These are phyloP conservation scores for Gopherus evgoodei DNA, from an alignment of 2,113 vertebrate species.

Conservation along the genomic window DNA sequence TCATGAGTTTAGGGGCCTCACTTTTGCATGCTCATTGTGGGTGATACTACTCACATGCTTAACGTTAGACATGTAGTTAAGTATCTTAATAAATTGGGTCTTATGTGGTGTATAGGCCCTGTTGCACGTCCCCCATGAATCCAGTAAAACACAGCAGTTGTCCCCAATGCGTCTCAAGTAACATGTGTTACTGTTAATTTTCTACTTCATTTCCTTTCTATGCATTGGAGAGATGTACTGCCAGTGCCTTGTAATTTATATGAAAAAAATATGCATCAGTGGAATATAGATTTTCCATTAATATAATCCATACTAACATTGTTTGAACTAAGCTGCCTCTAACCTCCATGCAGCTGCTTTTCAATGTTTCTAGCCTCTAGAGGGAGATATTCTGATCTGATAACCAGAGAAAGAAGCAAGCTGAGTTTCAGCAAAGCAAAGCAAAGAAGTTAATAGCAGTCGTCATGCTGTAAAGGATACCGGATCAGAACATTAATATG, in stretches of 20 bases:
- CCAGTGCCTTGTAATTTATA: neutral
- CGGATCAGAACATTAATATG: slow-evolving; percentile 24
- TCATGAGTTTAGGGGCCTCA: neutral
- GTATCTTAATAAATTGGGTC: neutral
- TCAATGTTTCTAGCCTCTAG: neutral
- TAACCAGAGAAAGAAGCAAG: neutral
- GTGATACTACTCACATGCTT: neutral
- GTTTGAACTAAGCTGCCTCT: neutral
- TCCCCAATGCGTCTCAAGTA: neutral
- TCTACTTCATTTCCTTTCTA: neutral
- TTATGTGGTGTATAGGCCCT: neutral
- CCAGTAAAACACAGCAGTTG: fast-evolving
- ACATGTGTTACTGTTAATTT: neutral
- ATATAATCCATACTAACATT: neutral
- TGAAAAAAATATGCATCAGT: neutral
- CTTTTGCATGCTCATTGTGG: neutral
- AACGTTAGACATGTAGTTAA: neutral
- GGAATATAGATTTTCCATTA: neutral
- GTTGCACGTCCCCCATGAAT: neutral
- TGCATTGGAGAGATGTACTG: neutral
- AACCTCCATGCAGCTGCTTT: neutral
- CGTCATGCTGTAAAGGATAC: neutral
- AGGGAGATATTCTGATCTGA: neutral
- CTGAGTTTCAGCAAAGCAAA: neutral
- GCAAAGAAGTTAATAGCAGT: neutral